These are phyloP conservation scores for Hystrix brachyura DNA, from an alignment of 2,113 vertebrate species.

Conservation along the genomic window DNA sequence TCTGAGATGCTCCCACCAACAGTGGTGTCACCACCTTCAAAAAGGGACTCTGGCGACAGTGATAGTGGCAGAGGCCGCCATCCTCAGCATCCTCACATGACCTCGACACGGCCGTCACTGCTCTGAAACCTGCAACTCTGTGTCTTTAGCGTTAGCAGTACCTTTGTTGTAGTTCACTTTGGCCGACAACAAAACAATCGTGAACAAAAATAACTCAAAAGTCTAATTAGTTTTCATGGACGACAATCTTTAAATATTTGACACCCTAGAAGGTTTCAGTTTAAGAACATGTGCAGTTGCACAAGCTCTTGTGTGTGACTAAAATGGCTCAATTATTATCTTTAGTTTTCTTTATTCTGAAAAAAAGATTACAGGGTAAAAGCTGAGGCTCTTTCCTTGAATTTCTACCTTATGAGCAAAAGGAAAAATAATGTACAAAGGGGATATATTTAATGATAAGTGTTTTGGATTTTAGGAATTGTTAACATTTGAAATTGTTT, in stretches of 20 bases:
- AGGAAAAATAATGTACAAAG: not conserved
- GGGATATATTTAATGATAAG: not conserved
- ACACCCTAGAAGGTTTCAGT: not conserved
- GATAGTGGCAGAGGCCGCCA: rapidly evolving
- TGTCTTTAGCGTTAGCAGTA: not conserved
- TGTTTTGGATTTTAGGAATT: not conserved
- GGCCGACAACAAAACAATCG: not conserved
- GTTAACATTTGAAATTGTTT: not conserved
- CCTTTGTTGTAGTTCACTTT: not conserved
- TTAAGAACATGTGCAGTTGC: not conserved
- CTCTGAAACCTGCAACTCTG: rapidly evolving
- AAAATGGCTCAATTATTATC: rapidly evolving
- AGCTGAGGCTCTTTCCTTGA: not conserved
- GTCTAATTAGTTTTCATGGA: not conserved
- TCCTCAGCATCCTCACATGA: too few species aligned
- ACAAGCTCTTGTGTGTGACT: rapidly evolving
- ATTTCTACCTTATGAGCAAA: not conserved
- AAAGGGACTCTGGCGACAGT: not conserved
- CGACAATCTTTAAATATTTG: not conserved
- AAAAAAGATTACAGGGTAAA: not conserved
- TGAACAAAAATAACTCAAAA: not conserved
- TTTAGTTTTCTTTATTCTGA: not conserved
- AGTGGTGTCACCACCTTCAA: rapidly evolving
- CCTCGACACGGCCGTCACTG: too few species aligned
- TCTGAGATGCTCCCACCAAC: not conserved